A percentile compares a stretch with the other conserved stretches of the same genome.
phyloP scores from a whole-genome alignment of 2,113 vertebrate species.

The Eonycteris spelaea region DNA sequence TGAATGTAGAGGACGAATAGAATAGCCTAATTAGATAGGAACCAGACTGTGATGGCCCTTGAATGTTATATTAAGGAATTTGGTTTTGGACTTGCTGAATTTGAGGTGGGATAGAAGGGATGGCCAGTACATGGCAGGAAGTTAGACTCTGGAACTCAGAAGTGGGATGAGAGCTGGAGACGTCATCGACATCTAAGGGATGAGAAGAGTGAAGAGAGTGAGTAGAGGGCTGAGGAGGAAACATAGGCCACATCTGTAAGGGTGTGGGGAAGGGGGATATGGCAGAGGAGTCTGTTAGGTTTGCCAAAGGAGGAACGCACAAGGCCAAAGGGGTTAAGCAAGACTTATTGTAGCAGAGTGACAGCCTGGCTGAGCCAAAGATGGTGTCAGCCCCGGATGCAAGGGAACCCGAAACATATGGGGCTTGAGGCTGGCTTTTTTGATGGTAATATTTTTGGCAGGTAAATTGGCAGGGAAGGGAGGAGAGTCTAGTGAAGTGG shows the following conservation, averaged over 20 bases:
- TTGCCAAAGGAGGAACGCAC: too few species aligned
- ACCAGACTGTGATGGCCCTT: not conserved
- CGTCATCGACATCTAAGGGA: not conserved
- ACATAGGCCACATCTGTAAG: too few species aligned
- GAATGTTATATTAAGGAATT: not conserved
- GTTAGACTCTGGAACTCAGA: not conserved
- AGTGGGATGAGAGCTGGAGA: not conserved
- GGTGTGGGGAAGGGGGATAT: not conserved
- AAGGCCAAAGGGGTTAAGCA: too few species aligned
- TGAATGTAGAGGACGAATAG: not conserved
- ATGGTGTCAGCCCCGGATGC: too few species aligned
- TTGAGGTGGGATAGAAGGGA: not conserved
- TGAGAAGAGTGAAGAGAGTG: too few species aligned
- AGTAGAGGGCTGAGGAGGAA: not conserved
- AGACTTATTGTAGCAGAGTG: too few species aligned
- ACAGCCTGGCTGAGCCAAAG: too few species aligned
- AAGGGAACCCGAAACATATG: too few species aligned
- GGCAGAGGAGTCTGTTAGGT: not conserved
- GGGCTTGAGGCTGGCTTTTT: too few species aligned
- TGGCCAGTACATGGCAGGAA: not conserved
- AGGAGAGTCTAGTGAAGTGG: too few species aligned
- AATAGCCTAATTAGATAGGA: not conserved
- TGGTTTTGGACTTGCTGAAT: not conserved
- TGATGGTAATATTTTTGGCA: too few species aligned
- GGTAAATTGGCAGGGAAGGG: too few species aligned